Evolutionary conservation across 2,888 invertebrate species (phyloP).

Genomic region (Euzetes globulus): DNA sequence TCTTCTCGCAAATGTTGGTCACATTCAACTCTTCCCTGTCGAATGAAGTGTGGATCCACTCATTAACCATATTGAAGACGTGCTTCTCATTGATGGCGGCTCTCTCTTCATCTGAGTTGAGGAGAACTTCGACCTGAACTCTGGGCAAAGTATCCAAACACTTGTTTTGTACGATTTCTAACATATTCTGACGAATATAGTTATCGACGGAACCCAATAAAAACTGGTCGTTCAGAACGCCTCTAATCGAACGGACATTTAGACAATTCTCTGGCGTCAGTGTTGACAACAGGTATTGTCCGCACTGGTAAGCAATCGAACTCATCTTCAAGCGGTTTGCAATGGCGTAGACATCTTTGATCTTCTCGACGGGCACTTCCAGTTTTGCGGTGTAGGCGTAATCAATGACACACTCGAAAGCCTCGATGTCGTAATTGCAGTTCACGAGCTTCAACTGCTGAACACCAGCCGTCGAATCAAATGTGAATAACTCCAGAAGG

Average conservation of each 20-base stretch:
- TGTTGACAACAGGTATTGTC: constrained; percentile 60
- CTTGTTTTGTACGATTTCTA: constrained; percentile 58
- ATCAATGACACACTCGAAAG: constrained; percentile 66
- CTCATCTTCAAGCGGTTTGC: constrained; percentile 70
- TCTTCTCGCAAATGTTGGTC: constrained; percentile 55
- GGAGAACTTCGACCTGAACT: constrained; percentile 65
- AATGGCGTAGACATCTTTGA: constrained; percentile 70
- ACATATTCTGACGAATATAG: constrained; percentile 63
- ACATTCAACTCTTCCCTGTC: constrained; percentile 46
- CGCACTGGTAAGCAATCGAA: constrained; percentile 63
- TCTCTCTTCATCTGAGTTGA: constrained; percentile 63
- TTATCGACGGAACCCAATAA: constrained; percentile 61
- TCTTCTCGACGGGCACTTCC: constrained; percentile 53
- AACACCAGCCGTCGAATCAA: constrained; percentile 46
- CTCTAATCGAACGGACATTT: constrained; percentile 54
- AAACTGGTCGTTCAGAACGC: constrained; percentile 51
- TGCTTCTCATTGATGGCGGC: constrained; percentile 54
- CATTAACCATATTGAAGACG: constrained; percentile 58
- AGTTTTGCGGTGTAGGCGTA: constrained; percentile 71
- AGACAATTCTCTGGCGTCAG: constrained; percentile 53
- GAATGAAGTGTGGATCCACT: constrained; percentile 54
- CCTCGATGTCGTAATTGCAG: constrained; percentile 59
- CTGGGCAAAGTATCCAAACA: constrained; percentile 60
- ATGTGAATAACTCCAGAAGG: constrained; percentile 64
- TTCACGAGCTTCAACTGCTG: constrained; percentile 49